phyloP scores from a whole-genome alignment of 2,113 vertebrate genomes.

The Sylvietta virens region DNA sequence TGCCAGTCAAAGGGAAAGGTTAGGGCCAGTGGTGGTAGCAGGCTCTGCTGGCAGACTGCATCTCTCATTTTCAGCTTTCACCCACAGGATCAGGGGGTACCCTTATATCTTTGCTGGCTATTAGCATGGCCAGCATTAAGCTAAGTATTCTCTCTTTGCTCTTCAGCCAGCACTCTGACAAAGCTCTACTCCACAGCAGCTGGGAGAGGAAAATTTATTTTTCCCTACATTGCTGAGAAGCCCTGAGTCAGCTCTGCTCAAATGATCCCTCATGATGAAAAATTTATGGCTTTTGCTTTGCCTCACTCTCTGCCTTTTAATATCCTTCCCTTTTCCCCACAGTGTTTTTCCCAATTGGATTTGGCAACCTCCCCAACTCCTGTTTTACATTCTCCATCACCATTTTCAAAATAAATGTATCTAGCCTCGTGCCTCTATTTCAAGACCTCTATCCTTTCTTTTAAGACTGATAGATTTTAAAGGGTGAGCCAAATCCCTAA shows the following conservation, averaged over 20 bases:
- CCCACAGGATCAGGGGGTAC: neutral
- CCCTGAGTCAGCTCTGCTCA: conserved; percentile 35
- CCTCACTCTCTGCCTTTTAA: neutral
- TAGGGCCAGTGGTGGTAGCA: neutral
- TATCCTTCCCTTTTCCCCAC: neutral
- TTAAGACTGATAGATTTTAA: neutral
- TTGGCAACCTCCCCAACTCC: conserved; percentile 3
- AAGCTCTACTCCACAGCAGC: neutral
- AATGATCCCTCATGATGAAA: conserved; percentile 41
- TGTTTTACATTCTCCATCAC: neutral
- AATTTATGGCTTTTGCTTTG: neutral
- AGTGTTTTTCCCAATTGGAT: neutral
- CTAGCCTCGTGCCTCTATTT: neutral
- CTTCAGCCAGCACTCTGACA: neutral
- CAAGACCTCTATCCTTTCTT: neutral
- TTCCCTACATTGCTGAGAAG: conserved; percentile 6
- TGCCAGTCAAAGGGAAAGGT: neutral
- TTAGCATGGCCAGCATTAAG: neutral
- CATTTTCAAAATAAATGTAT: neutral
- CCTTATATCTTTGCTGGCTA: neutral
- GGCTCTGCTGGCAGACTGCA: neutral
- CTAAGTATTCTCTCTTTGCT: neutral
- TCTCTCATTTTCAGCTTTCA: neutral
- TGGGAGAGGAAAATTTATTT: conserved; percentile 30
- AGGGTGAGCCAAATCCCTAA: neutral